Percentiles rank a stretch among this genome's conserved stretches.
Evolutionary conservation across 1,140 invertebrate species (phyloP).

Genomic region (Solenopsis fugax): DNA sequence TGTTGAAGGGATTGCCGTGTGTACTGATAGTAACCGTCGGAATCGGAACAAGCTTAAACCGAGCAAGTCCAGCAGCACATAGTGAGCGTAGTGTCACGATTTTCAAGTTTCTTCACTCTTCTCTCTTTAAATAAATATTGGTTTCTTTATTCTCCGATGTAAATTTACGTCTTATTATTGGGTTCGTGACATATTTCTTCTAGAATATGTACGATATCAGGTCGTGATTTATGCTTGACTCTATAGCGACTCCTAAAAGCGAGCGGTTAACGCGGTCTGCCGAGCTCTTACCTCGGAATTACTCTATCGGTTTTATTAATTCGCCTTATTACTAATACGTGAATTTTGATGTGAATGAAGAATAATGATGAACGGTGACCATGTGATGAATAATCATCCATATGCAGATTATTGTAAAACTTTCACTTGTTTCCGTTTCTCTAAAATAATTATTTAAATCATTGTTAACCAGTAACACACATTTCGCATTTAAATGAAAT

Average conservation of each 20-base stretch:
- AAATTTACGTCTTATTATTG: conserved; percentile 52
- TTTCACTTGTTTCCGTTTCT: background rate
- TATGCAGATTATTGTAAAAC: conserved; percentile 13
- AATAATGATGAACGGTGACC: background rate
- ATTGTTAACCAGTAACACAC: background rate
- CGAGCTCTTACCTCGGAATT: conserved; percentile 53
- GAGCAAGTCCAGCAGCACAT: background rate
- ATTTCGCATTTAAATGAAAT: conserved; percentile 30
- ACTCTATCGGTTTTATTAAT: conserved; percentile 43
- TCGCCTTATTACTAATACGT: conserved; percentile 23
- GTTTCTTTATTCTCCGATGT: background rate
- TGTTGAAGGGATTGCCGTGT: conserved; percentile 40
- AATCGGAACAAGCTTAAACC: conserved; percentile 57
- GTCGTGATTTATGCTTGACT: conserved; percentile 28
- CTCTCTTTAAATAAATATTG: conserved; percentile 42
- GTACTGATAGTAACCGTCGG: conserved; percentile 37
- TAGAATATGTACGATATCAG: background rate
- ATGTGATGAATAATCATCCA: background rate
- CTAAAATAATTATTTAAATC: background rate
- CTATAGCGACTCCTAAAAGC: conserved; percentile 46
- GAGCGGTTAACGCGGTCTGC: conserved; percentile 24
- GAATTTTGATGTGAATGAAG: background rate
- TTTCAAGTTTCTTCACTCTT: conserved; percentile 8
- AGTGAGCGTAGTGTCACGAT: background rate
- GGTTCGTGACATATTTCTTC: conserved; percentile 33